phyloP scores from a whole-genome alignment of 2,113 vertebrate species.

The Halcyon malimbica region DNA sequence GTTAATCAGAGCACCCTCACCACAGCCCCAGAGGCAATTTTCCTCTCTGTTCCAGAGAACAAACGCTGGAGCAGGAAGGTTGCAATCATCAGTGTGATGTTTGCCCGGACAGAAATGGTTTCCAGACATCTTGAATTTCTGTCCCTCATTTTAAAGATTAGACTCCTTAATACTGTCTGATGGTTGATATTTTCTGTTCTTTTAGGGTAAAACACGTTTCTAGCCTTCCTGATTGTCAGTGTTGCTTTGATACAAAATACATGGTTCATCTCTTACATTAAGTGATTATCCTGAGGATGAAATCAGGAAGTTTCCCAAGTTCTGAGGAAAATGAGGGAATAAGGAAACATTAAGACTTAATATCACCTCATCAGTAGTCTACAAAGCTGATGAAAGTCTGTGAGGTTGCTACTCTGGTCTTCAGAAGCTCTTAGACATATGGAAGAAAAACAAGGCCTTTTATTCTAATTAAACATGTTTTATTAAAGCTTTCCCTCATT shows the following conservation, averaged over 20 bases:
- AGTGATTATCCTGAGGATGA: constrained; percentile 54
- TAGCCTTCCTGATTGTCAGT: neutral
- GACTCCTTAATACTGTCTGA: neutral
- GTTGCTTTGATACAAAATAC: constrained; percentile 46
- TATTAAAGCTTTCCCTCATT: constrained; percentile 63
- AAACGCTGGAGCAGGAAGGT: neutral
- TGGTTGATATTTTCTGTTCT: neutral
- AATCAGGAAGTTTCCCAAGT: neutral
- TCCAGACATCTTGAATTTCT: neutral
- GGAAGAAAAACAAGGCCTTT: neutral
- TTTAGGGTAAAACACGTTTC: neutral
- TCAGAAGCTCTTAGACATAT: constrained; percentile 42
- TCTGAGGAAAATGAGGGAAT: neutral
- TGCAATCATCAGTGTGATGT: neutral
- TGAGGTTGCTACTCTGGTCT: neutral
- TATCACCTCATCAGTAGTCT: constrained; percentile 54
- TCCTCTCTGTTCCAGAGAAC: neutral
- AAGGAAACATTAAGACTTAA: constrained; percentile 70
- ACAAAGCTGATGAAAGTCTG: neutral
- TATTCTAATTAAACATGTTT: constrained; percentile 47
- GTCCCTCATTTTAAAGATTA: neutral
- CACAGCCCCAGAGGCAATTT: neutral
- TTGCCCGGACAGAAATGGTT: neutral
- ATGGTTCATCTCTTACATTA: constrained; percentile 9
- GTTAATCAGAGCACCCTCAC: neutral